phyloP scores from a whole-genome alignment of 1,140 invertebrate genomes.

The Caerostris extrusa region DNA sequence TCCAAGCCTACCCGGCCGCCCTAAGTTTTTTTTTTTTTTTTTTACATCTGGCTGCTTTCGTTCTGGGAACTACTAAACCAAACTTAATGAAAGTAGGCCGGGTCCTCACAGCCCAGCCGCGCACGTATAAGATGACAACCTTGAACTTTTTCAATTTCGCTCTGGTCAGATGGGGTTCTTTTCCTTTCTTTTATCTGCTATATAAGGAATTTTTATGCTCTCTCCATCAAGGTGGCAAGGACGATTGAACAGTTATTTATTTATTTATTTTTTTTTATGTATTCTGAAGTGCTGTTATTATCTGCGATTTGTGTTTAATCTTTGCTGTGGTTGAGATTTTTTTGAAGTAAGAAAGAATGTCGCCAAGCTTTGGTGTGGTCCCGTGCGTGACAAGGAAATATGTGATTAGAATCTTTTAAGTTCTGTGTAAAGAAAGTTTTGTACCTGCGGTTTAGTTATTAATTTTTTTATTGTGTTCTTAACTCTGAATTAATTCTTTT shows the following conservation, averaged over 20 bases:
- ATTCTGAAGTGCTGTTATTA: background rate
- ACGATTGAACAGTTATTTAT: background rate
- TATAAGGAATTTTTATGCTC: background rate
- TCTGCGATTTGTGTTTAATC: background rate
- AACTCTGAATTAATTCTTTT: background rate
- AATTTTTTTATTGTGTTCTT: background rate
- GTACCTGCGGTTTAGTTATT: no score
- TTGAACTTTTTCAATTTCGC: conserved; percentile 29
- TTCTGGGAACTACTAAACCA: background rate
- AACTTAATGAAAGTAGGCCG: conserved; percentile 36
- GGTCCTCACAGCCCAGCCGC: background rate
- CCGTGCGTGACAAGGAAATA: background rate
- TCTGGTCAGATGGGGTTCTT: conserved; percentile 34
- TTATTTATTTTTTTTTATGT: no score
- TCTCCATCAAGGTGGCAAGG: background rate
- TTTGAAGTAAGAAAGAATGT: background rate
- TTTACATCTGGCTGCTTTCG: background rate
- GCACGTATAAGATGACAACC: background rate
- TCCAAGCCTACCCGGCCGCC: no score
- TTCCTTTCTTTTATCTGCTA: background rate
- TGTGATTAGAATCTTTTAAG: background rate
- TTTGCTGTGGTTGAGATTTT: background rate
- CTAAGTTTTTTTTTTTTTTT: background rate
- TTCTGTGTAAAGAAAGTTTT: background rate
- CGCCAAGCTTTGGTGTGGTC: background rate